Conservation (phyloP, 2,113 vertebrate genomes). For the Dromaius novaehollandiae region DNA sequence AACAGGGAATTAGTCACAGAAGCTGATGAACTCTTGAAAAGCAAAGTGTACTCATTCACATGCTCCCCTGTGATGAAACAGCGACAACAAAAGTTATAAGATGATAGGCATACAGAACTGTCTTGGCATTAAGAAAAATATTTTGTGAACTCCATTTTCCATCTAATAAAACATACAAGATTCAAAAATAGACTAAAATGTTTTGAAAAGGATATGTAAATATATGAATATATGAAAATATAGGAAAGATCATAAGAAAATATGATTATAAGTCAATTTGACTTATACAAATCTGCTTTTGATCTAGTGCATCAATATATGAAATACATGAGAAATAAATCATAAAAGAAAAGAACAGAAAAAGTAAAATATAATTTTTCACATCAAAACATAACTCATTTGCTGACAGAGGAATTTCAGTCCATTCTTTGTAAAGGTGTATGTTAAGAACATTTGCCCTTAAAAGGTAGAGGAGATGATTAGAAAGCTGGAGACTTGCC, state of each 20-base stretch:
- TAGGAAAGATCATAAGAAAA: not conserved
- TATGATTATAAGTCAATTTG: rapidly evolving
- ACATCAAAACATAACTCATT: not conserved
- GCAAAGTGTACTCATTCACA: not conserved
- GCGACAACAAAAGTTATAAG: not conserved
- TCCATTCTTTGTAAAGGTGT: not conserved
- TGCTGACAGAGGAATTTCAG: not conserved
- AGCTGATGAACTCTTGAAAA: not conserved
- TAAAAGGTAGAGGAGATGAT: not conserved
- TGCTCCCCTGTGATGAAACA: constrained; percentile 16
- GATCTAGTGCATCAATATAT: not conserved
- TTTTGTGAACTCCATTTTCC: not conserved
- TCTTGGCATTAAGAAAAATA: not conserved
- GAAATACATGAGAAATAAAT: not conserved
- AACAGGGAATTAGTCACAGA: not conserved
- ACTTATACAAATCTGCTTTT: not conserved
- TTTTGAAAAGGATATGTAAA: not conserved
- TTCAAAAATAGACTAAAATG: not conserved
- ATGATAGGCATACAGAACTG: not conserved
- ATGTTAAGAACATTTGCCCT: not conserved
- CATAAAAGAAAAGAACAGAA: not conserved
- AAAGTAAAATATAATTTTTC: not conserved
- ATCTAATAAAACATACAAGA: not conserved
- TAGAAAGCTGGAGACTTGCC: not conserved
- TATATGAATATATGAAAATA: not conserved